Percentiles rank a stretch among this genome's conserved stretches.
Evolutionary conservation across 2,113 vertebrate genomes (phyloP).

Genomic region (Antigone vipio): DNA sequence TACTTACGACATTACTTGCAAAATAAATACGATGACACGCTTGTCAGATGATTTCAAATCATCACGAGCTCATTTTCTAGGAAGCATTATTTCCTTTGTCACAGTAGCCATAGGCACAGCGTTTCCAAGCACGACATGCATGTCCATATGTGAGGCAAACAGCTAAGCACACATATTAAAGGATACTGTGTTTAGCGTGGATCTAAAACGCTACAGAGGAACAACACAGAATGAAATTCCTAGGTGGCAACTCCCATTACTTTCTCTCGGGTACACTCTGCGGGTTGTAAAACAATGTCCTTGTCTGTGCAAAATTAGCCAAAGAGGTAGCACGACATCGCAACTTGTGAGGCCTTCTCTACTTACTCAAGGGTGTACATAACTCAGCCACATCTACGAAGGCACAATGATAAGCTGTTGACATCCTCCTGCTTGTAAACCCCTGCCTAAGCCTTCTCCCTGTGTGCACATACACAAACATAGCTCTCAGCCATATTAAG

Average conservation of each 20-base stretch:
- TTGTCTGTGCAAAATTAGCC: not conserved
- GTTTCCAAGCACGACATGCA: not conserved
- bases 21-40: accelerated
- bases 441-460: not conserved
- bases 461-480: accelerated
- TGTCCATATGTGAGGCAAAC: not conserved
- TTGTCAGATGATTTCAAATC: not conserved
- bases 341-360: not conserved
- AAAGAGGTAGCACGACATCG: not conserved
- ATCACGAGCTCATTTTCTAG: not conserved
- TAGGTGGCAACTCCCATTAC: not conserved
- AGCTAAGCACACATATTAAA: not conserved
- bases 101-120: not conserved
- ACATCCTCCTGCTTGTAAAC: not conserved
- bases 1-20: not conserved
- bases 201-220: not conserved
- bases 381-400: not conserved
- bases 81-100: not conserved
- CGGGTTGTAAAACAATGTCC: accelerated
- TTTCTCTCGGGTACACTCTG: not conserved
- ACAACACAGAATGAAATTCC: not conserved
- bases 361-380: no score
- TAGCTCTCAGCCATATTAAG: not conserved
- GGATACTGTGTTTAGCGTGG: not conserved
- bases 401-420: not conserved